A percentile compares a stretch with the other conserved stretches of the same genome.
Conservation (phyloP, 2,888 invertebrate genomes). For the Agrypnus murinus region DNA sequence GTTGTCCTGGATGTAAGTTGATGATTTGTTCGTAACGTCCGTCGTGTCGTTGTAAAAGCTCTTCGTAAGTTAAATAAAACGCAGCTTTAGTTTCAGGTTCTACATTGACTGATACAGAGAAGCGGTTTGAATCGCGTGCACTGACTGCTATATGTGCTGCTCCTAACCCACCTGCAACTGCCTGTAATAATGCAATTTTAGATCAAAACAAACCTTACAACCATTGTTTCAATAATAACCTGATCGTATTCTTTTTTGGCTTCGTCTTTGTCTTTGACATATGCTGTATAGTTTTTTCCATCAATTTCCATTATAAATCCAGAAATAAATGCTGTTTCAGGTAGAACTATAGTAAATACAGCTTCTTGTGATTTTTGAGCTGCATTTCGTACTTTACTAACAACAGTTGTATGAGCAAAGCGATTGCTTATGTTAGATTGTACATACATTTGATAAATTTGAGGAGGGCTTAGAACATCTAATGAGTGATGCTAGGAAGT, state of each 20-base stretch:
- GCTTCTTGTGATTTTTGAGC: slow-evolving; percentile 77
- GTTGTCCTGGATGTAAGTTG: too few species aligned
- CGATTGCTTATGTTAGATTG: slow-evolving; percentile 77
- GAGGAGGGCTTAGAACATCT: slow-evolving; percentile 57
- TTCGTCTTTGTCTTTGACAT: slow-evolving; percentile 83
- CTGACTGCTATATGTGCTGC: slow-evolving; percentile 78
- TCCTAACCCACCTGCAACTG: slow-evolving; percentile 75
- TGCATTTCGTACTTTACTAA: slow-evolving; percentile 78
- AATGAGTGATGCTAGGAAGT: neutral
- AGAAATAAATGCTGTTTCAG: too few species aligned
- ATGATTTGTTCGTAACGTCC: slow-evolving; percentile 81
- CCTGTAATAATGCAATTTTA: too few species aligned
- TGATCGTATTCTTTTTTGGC: too few species aligned
- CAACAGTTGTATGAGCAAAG: too few species aligned
- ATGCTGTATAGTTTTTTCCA: too few species aligned
- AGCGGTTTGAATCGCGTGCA: slow-evolving; percentile 82
- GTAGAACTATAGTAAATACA: slow-evolving; percentile 78
- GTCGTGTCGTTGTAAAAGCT: slow-evolving; percentile 82
- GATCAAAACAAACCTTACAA: too few species aligned
- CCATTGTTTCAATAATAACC: too few species aligned
- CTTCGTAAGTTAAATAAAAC: slow-evolving; percentile 83
- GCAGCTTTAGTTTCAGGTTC: too few species aligned
- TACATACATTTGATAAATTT: slow-evolving; percentile 77
- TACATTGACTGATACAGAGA: slow-evolving; percentile 80
- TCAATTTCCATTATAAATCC: too few species aligned